Evolutionary conservation across 1,140 invertebrate genomes (phyloP).

Genomic region (Mactra quadrangularis): DNA sequence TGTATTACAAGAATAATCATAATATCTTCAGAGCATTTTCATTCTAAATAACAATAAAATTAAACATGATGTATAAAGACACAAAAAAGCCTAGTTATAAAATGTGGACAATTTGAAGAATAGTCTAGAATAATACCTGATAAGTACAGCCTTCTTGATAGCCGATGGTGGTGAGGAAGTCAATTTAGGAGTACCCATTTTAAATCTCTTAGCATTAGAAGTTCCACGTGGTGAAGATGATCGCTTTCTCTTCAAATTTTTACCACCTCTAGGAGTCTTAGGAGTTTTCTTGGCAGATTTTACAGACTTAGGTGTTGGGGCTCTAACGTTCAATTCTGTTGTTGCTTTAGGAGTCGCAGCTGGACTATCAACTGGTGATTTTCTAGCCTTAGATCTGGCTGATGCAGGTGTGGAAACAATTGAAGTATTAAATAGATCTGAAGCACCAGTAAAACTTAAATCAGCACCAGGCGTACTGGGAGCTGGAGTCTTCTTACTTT

Average conservation of each 20-base stretch:
- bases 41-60: too few relatives aligned
- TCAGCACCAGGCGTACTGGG: conserved; percentile 17
- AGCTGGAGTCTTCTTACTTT: neutral
- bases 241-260: conserved; percentile 60
- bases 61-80: too few relatives aligned
- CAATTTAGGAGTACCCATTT: conserved; percentile 26
- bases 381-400: conserved; percentile 45
- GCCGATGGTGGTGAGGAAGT: conserved; percentile 20
- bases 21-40: too few relatives aligned
- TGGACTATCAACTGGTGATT: conserved; percentile 28
- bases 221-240: neutral
- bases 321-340: neutral
- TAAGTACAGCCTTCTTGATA: conserved; percentile 67
- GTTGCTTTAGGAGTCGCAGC: conserved; percentile 1
- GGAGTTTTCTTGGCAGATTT: conserved; percentile 33
- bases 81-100: too few relatives aligned
- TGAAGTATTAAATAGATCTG: conserved; percentile 64
- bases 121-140: conserved; percentile 58
- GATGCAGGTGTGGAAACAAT: conserved; percentile 56
- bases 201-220: conserved; percentile 41
- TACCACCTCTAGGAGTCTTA: conserved; percentile 45
- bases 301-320: neutral
- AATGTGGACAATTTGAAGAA: too few relatives aligned
- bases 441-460: conserved; percentile 64
- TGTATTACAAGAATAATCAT: too few relatives aligned